Evolutionary conservation across 2,113 vertebrate species (phyloP).

Genomic region (Aphelocoma coerulescens): DNA sequence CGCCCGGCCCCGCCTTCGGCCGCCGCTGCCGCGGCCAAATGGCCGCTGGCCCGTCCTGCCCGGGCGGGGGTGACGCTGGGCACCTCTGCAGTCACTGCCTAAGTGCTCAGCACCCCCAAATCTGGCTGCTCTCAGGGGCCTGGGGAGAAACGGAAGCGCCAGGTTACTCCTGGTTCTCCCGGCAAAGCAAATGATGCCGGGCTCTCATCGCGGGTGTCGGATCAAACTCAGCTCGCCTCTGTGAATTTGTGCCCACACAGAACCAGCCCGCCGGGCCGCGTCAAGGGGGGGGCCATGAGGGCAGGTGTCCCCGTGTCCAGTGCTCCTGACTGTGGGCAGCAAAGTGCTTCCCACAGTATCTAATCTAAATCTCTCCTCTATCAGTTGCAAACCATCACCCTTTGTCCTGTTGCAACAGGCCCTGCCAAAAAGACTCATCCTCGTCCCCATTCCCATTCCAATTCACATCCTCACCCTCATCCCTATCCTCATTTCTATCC

Average conservation of each 20-base stretch:
- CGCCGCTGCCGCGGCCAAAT: not conserved
- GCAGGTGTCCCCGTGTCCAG: accelerated
- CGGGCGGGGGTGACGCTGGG: accelerated
- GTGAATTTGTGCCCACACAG: not conserved
- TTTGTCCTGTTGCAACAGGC: not conserved
- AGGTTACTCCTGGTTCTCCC: not conserved
- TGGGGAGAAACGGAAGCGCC: not conserved
- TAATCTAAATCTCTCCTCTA: not conserved
- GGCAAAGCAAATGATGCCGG: accelerated
- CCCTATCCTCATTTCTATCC: not conserved
- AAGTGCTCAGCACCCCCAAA: not conserved
- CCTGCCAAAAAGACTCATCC: not conserved
- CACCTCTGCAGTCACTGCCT: not conserved
- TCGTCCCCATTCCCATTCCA: not conserved
- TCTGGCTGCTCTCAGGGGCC: not conserved
- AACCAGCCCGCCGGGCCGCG: accelerated
- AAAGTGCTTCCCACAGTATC: not conserved
- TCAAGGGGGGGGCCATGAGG: accelerated
- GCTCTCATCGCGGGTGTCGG: accelerated
- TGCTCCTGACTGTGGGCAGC: accelerated
- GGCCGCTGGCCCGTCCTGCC: not conserved
- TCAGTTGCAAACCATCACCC: not conserved
- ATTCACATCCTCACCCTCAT: not conserved
- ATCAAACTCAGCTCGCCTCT: not conserved
- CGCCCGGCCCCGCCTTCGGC: not conserved